These are phyloP conservation scores for Corythucha ciliata DNA, from an alignment of 2,888 invertebrate species.

Conservation along the genomic window DNA sequence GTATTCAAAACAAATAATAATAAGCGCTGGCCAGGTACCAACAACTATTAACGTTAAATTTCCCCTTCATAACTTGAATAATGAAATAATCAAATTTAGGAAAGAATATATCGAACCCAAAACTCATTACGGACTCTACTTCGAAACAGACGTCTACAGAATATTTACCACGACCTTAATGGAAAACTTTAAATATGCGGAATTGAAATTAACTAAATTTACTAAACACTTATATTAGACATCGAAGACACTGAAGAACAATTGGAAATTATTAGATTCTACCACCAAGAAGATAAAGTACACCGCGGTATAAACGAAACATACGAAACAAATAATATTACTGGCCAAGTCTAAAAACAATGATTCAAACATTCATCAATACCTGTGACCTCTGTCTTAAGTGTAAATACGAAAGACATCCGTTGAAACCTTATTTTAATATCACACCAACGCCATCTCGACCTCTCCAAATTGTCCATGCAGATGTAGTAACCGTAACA, in stretches of 20 bases:
- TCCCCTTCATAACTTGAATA: background rate
- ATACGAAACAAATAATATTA: slow-evolving; percentile 27
- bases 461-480: slow-evolving; percentile 18
- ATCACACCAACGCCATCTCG: slow-evolving; percentile 19
- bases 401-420: slow-evolving; percentile 9
- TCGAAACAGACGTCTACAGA: slow-evolving; percentile 5
- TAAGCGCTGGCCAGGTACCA: too few relatives aligned
- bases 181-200: background rate
- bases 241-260: background rate
- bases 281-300: slow-evolving; percentile 11
- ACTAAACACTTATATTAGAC: background rate
- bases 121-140: slow-evolving; percentile 8
- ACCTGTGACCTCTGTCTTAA: slow-evolving; percentile 32
- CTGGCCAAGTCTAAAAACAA: slow-evolving; percentile 35
- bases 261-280: slow-evolving; percentile 2
- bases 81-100: slow-evolving; percentile 11
- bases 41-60: too few relatives aligned
- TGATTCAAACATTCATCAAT: slow-evolving; percentile 33
- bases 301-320: slow-evolving; percentile 18
- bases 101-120: slow-evolving; percentile 14
- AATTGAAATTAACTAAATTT: slow-evolving; percentile 9
- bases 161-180: background rate
- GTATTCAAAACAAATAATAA: too few relatives aligned
- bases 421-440: slow-evolving; percentile 15
- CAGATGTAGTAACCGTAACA: slow-evolving; percentile 14